Evolutionary conservation across 2,113 vertebrate genomes (phyloP).

Genomic region (Sylvilagus bachmani): DNA sequence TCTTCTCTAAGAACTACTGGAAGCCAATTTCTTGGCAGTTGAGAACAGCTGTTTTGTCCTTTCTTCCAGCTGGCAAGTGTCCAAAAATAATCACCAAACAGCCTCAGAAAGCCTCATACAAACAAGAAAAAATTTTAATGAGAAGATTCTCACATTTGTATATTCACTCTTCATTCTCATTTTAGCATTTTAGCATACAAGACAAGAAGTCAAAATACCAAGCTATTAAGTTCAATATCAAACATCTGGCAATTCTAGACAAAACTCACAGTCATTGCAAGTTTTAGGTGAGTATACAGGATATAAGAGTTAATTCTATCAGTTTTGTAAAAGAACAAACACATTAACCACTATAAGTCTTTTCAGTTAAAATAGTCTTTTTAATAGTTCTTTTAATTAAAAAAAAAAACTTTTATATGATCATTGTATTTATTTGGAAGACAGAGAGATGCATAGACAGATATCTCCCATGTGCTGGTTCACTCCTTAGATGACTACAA

Average conservation of each 20-base stretch:
- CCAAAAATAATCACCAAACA: slow-evolving; percentile 30
- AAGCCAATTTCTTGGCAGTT: slow-evolving; percentile 40
- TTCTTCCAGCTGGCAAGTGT: slow-evolving; percentile 39
- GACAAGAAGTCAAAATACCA: background rate
- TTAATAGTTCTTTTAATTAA: too few relatives aligned
- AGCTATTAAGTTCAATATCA: background rate
- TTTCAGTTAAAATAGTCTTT: slow-evolving; percentile 1
- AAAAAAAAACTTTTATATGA: too few relatives aligned
- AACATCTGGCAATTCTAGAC: background rate
- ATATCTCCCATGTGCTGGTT: too few relatives aligned
- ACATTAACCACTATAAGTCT: background rate
- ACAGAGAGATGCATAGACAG: too few relatives aligned
- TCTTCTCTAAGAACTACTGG: background rate
- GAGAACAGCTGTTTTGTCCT: slow-evolving; percentile 40
- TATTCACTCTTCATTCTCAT: slow-evolving; percentile 30
- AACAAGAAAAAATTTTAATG: slow-evolving; percentile 47
- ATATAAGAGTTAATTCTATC: background rate
- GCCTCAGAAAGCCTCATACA: slow-evolving; percentile 42
- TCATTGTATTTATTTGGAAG: too few relatives aligned
- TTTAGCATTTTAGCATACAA: background rate
- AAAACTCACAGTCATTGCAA: background rate
- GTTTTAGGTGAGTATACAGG: background rate
- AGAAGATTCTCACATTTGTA: slow-evolving; percentile 20
- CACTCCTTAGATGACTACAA: too few relatives aligned
- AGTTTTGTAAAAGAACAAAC: background rate